Evolutionary conservation across 2,113 vertebrate genomes (phyloP).

Genomic region (Thryonomys swinderianus): DNA sequence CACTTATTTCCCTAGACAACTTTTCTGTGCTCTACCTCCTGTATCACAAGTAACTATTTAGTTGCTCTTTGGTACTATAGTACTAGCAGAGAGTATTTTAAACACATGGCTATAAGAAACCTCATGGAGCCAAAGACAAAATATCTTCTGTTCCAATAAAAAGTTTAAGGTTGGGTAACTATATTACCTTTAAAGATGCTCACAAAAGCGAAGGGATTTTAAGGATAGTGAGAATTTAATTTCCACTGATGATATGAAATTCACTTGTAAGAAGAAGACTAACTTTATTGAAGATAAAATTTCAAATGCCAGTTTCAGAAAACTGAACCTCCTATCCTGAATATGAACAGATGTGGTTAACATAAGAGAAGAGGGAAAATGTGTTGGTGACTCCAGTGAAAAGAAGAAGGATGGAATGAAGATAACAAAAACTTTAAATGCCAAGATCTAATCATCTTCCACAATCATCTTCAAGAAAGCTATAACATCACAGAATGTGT

Average conservation of each 20-base stretch:
- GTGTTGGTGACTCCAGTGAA: background rate
- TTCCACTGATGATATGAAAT: background rate
- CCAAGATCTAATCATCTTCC: background rate
- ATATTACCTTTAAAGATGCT: background rate
- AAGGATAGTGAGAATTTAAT: background rate
- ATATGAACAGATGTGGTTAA: background rate
- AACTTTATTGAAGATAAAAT: background rate
- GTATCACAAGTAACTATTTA: background rate
- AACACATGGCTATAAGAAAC: background rate
- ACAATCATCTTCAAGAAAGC: conserved; percentile 8
- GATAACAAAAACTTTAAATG: background rate
- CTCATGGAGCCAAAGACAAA: background rate
- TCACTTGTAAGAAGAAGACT: background rate
- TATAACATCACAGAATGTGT: background rate
- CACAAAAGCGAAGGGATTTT: background rate
- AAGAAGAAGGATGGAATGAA: background rate
- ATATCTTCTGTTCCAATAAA: background rate
- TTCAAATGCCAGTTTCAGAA: background rate
- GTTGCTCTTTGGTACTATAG: background rate
- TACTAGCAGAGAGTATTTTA: background rate
- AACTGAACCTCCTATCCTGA: background rate
- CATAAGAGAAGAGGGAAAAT: background rate
- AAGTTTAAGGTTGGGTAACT: background rate
- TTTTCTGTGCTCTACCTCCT: background rate
- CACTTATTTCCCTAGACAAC: too few species aligned